Conservation (phyloP, 2,888 invertebrate species). For the Drosophila pseudotakahashii region DNA sequence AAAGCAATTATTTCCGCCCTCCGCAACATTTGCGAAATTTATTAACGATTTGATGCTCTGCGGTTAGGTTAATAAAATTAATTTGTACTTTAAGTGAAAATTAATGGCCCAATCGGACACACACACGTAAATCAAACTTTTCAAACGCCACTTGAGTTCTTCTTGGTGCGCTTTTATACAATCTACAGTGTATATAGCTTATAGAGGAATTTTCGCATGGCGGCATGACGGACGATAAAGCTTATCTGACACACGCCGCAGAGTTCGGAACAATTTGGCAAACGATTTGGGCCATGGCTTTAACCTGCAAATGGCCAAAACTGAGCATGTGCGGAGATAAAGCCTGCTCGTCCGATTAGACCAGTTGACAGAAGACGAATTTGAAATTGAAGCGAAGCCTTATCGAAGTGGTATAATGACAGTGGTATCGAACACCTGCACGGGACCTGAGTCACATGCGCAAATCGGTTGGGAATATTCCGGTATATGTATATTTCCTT, state of each 20-base stretch:
- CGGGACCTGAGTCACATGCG: slow-evolving; percentile 41
- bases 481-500: not conserved
- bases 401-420: slow-evolving; percentile 18
- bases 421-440: slow-evolving; percentile 44
- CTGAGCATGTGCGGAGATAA: slow-evolving; percentile 39
- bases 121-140: slow-evolving; percentile 8
- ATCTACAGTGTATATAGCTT: not conserved
- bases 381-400: slow-evolving; percentile 8
- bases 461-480: slow-evolving; percentile 20
- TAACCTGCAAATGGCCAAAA: slow-evolving; percentile 6
- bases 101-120: slow-evolving; percentile 16
- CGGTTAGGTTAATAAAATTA: slow-evolving; percentile 38
- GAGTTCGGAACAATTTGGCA: slow-evolving; percentile 27
- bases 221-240: slow-evolving; percentile 18
- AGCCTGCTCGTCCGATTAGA: slow-evolving; percentile 17
- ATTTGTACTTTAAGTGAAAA: slow-evolving; percentile 24
- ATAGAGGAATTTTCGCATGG: slow-evolving; percentile 8
- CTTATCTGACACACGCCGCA: slow-evolving; percentile 32
- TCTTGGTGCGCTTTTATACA: slow-evolving; percentile 14
- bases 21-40: slow-evolving; percentile 27
- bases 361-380: slow-evolving; percentile 7
- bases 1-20: slow-evolving; percentile 34
- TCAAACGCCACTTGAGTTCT: slow-evolving; percentile 21
- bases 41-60: slow-evolving; percentile 31
- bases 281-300: slow-evolving; percentile 26